A percentile compares a stretch with the other conserved stretches of the same genome.
These are phyloP conservation scores for Coregonus ussuriensis DNA, from an alignment of 2,797 vertebrate species.

Conservation along the genomic window DNA sequence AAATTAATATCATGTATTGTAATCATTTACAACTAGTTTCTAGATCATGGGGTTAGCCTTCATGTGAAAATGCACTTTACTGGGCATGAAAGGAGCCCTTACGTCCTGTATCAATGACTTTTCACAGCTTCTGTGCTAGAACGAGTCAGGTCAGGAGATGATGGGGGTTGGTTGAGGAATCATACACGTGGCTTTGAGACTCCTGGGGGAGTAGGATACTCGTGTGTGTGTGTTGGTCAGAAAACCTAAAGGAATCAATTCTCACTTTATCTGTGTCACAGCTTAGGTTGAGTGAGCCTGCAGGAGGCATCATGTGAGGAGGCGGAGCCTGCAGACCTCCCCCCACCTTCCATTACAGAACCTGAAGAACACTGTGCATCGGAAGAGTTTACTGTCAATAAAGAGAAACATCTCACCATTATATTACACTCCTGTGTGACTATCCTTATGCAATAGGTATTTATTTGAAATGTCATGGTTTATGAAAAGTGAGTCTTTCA, in stretches of 20 bases:
- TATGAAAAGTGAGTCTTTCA: neutral
- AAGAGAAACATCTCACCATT: slow-evolving; percentile 51
- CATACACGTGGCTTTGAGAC: neutral
- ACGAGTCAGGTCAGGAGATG: slow-evolving; percentile 48
- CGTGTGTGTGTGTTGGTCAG: slow-evolving; percentile 46
- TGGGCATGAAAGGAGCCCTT: neutral
- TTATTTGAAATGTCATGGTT: neutral
- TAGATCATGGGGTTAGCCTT: neutral
- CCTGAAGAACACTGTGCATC: slow-evolving; percentile 24
- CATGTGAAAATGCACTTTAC: neutral
- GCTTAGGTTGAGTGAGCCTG: slow-evolving; percentile 55
- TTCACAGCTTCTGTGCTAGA: neutral
- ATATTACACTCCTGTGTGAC: slow-evolving; percentile 13
- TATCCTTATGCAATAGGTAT: neutral
- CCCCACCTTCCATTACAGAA: slow-evolving; percentile 15
- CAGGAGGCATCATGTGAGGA: neutral
- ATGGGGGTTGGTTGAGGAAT: slow-evolving; percentile 20
- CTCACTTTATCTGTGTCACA: slow-evolving; percentile 47
- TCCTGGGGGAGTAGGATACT: neutral
- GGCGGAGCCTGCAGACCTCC: slow-evolving; percentile 27
- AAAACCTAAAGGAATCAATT: slow-evolving; percentile 62
- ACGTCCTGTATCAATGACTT: neutral
- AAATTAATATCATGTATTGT: neutral
- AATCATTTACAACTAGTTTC: neutral
- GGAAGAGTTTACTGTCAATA: slow-evolving; percentile 51